Base-by-base conservation (phyloP, 2,113 vertebrate genomes). In the Alethe castanea region DNA sequence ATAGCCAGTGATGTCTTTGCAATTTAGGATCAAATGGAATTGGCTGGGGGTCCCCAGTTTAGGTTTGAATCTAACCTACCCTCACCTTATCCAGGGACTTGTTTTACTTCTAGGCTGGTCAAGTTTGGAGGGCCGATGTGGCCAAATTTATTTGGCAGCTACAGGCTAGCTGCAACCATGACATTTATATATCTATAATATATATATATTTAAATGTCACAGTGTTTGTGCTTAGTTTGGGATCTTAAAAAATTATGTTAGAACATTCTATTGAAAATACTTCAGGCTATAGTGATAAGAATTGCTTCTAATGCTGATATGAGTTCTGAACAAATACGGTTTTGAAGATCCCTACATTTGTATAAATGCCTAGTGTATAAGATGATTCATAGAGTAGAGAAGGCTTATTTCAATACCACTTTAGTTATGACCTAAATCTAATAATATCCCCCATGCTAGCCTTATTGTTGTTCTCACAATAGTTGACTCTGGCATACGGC, bases 351-450 rank as follows among this genome's bases (percentile, higher is more conserved):
- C 65, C 66, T 72, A 42, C 11, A 57, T 71, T 79, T 84, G 20
- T 77, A 62, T 42, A 67, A 24, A 14, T 42, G 18, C 10, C 38
- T 50, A 52, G 14, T 45, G 15, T 33, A 16, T 52, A 53, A 48
- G 12, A 65, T 62, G 15, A 57, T 79, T 81, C 83, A 19, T 24
- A 69, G 19, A 52, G 7, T 29, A 86, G 4, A 65, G 16, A 84
- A 71, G n/a, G 22, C 3, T 80, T 88, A 61, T 90, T 82, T 82
- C 45, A 45, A 23, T 53, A 33, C 4, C 54, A 50, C 29, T 82
- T 60, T 65, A 73, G 26, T 81, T 73, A 74, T 64, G 64, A 71
- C 54, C 20, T 62, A 78, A 86, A 93, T 88, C 26, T 91, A 71
- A 77, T 40, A 69, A 66, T 53, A 86, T 52, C 38, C 69, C 25